phyloP scores from a whole-genome alignment of 2,113 vertebrate species.

The Lophius piscatorius region DNA sequence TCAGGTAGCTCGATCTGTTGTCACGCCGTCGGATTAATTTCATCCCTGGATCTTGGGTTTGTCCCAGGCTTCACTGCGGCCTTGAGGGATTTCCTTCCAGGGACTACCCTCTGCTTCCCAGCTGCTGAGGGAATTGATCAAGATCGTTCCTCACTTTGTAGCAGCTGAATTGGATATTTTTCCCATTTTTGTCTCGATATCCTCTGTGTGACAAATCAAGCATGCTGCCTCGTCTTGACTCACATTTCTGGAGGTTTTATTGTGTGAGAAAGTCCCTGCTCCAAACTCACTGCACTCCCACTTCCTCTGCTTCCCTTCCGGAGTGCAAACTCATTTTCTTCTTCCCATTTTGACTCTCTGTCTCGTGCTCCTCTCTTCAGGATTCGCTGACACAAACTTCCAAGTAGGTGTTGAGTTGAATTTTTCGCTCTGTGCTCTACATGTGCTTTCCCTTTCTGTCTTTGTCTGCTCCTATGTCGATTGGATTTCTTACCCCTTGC shows the following conservation, averaged over 20 bases:
- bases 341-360: conserved; percentile 44
- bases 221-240: conserved; percentile 5
- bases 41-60: conserved; percentile 12
- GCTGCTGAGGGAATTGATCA: conserved; percentile 1
- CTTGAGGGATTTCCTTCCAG: conserved; percentile 9
- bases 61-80: conserved; percentile 10
- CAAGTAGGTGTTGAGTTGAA: conserved; percentile 51
- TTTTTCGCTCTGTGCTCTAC: conserved; percentile 25
- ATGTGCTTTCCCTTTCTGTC: conserved; percentile 18
- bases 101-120: neutral
- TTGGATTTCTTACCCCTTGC: conserved; percentile 14
- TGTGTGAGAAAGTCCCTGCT: conserved; percentile 70
- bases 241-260: conserved; percentile 34
- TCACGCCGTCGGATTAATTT: conserved; percentile 17
- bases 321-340: conserved; percentile 39
- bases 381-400: conserved; percentile 40
- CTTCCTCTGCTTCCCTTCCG: conserved; percentile 67
- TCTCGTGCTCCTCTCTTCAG: conserved; percentile 46
- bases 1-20: conserved; percentile 47
- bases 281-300: conserved; percentile 56
- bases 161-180: neutral
- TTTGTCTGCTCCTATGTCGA: neutral
- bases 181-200: neutral
- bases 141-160: neutral
- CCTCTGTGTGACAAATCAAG: neutral